Percentiles rank a stretch among this genome's conserved stretches.
Conservation (phyloP, 2,888 invertebrate species). For the Nebria brevicollis region DNA sequence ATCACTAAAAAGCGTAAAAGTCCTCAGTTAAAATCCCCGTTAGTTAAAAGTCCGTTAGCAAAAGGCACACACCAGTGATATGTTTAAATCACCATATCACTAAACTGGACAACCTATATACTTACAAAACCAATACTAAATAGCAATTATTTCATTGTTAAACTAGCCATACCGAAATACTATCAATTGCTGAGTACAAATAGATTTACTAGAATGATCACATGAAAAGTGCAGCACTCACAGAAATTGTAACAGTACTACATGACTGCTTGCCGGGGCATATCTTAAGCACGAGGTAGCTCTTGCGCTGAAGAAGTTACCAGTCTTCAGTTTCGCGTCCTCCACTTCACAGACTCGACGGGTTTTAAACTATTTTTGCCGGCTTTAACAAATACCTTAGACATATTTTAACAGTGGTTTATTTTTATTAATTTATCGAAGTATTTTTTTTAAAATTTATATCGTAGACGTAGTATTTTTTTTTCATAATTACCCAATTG, state of each 20-base stretch:
- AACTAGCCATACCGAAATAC: neutral
- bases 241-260: neutral
- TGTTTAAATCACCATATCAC: neutral
- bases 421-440: neutral
- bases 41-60: conserved; percentile 30
- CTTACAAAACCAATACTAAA: neutral
- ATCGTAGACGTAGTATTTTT: neutral
- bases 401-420: neutral
- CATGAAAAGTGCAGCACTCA: neutral
- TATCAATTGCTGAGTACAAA: neutral
- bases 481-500: neutral
- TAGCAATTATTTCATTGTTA: neutral
- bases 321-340: neutral
- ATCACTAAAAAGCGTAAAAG: conserved; percentile 8
- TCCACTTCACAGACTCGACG: neutral
- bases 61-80: conserved; percentile 9
- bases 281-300: neutral
- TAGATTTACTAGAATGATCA: neutral
- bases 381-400: neutral
- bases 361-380: neutral
- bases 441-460: neutral
- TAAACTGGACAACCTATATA: neutral
- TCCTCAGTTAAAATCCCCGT: conserved; percentile 18
- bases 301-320: neutral
- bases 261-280: neutral